Percentiles rank a stretch among this genome's conserved stretches.
Conservation (phyloP, 2,888 invertebrate species). For the Syrphus vitripennis region DNA sequence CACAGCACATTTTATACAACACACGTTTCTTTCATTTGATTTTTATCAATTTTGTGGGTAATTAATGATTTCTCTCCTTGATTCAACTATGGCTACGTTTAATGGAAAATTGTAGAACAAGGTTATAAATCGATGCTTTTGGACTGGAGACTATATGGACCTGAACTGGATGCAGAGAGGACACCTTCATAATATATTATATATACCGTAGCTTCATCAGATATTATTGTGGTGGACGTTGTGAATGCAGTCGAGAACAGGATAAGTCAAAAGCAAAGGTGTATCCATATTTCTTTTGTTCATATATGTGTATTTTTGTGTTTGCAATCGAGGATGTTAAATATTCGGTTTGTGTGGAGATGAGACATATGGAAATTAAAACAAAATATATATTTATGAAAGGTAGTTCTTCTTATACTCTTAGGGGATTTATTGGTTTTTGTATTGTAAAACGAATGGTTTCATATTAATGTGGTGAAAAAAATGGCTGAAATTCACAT, state of each 20-base stretch:
- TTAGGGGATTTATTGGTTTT: too few species aligned
- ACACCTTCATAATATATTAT: too few species aligned
- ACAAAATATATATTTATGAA: too few species aligned
- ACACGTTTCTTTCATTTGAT: conserved; percentile 50
- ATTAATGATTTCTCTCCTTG: conserved; percentile 43
- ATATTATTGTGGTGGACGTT: conserved; percentile 28
- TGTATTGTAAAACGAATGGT: too few species aligned
- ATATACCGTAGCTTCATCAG: background rate
- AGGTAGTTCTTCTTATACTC: too few species aligned
- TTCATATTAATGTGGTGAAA: too few species aligned
- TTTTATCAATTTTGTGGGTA: conserved; percentile 60
- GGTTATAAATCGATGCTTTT: conserved; percentile 53
- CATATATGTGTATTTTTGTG: too few species aligned
- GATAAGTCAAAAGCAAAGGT: conserved; percentile 29
- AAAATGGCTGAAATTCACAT: too few species aligned
- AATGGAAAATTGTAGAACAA: conserved; percentile 35
- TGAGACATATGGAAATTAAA: too few species aligned
- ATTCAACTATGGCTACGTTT: background rate
- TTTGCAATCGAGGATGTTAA: too few species aligned
- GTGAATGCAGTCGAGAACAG: conserved; percentile 26
- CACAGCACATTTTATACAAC: background rate
- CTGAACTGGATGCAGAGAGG: conserved; percentile 3
- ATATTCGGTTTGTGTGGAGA: too few species aligned
- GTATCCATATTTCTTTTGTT: background rate
- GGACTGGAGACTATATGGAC: too few species aligned